Percentiles rank a stretch among this genome's conserved stretches.
These are phyloP conservation scores for Escarpia spicata DNA, from an alignment of 2,888 invertebrate genomes.

Conservation along the genomic window DNA sequence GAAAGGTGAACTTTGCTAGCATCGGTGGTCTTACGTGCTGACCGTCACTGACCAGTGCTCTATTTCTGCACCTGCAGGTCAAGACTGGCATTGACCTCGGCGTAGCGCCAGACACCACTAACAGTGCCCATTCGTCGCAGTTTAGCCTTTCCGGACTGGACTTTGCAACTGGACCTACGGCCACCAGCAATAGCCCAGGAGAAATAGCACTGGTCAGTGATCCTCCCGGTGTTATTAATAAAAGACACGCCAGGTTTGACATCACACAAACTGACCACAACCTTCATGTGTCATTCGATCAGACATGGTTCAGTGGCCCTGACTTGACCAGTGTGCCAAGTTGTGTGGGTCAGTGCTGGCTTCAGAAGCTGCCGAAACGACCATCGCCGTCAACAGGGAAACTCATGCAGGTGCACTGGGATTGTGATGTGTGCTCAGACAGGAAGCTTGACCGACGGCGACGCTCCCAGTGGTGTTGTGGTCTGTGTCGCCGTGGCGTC, in stretches of 20 bases:
- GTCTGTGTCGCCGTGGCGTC: neutral
- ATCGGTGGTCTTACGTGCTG: neutral
- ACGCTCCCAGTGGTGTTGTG: neutral
- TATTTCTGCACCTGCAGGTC: constrained; percentile 3
- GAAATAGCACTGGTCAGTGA: neutral
- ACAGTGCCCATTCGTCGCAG: neutral
- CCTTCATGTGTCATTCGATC: neutral
- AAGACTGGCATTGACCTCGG: constrained; percentile 1
- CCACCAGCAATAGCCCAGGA: neutral
- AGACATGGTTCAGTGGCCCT: neutral
- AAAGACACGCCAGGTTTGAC: neutral
- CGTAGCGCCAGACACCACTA: neutral
- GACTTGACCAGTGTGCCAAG: neutral
- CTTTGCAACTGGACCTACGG: neutral
- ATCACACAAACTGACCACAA: neutral
- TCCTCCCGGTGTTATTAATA: neutral
- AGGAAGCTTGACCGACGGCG: neutral
- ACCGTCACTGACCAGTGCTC: neutral
- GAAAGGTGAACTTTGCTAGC: constrained; percentile 9
- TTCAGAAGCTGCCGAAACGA: neutral
- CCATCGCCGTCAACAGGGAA: neutral
- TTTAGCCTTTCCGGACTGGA: constrained; percentile 7
- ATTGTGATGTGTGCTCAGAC: constrained; percentile 4
- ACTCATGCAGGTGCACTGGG: neutral
- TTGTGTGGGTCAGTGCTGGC: neutral